These are phyloP conservation scores for Stictocephala bisonia DNA, from an alignment of 2,888 invertebrate species.

Conservation along the genomic window DNA sequence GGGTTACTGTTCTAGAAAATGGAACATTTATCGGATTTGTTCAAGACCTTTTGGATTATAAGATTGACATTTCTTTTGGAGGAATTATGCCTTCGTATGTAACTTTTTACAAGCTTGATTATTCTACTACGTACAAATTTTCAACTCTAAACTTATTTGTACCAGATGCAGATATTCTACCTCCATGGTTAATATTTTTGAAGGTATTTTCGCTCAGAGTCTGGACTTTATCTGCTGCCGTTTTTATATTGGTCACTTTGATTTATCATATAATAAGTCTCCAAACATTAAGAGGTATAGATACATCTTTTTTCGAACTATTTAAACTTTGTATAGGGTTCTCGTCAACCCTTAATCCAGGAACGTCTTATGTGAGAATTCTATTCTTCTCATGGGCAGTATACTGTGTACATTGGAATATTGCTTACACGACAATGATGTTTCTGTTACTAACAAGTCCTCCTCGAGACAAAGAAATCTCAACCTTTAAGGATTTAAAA, in stretches of 20 bases:
- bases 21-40: conserved; percentile 1
- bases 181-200: conserved; percentile 9
- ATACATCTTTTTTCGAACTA: no score
- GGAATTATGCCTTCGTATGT: conserved; percentile 20
- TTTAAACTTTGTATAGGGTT: not conserved
- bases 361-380: not conserved
- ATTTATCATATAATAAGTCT: no score
- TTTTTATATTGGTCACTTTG: conserved; percentile 1
- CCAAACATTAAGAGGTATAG: no score
- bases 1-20: conserved; percentile 3
- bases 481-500: conserved; percentile 1
- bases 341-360: not conserved
- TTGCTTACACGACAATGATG: conserved; percentile 1
- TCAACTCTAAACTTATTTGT: conserved; percentile 7
- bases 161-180: not conserved
- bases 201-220: not conserved
- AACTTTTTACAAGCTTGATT: not conserved
- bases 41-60: conserved; percentile 4
- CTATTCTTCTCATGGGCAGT: not conserved
- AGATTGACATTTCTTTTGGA: conserved; percentile 10
- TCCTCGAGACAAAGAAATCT: conserved; percentile 6
- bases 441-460: not conserved
- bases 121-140: conserved; percentile 7
- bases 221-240: not conserved
- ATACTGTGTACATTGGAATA: conserved; percentile 16